phyloP scores from a whole-genome alignment of 2,797 vertebrate genomes.

The Leptodactylus fallax region DNA sequence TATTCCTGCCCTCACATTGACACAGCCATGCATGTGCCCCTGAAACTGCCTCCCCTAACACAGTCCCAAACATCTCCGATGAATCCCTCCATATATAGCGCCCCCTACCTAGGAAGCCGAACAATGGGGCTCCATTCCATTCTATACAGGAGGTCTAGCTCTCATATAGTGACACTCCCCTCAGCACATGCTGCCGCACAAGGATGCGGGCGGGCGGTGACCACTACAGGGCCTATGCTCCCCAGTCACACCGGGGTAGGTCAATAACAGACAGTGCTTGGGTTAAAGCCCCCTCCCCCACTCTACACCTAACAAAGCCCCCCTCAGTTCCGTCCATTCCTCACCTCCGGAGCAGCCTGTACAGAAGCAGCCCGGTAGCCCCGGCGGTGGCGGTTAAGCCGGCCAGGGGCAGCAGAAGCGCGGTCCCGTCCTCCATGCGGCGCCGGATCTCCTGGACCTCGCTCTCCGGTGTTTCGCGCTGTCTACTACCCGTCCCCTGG shows the following conservation, averaged over 20 bases:
- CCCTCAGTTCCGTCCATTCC: background rate
- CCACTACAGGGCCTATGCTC: background rate
- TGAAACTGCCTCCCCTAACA: too few relatives aligned
- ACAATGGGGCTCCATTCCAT: too few relatives aligned
- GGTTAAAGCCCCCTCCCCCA: background rate
- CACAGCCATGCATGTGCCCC: too few relatives aligned
- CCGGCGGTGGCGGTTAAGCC: slow-evolving; percentile 84
- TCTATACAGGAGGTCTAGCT: too few relatives aligned
- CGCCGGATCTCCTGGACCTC: background rate
- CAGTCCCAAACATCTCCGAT: too few relatives aligned
- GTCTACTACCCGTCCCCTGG: background rate
- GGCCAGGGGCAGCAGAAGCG: slow-evolving; percentile 79
- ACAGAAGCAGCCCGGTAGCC: slow-evolving; percentile 85
- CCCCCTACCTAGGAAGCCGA: too few relatives aligned
- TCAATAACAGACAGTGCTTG: background rate
- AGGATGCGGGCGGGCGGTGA: background rate
- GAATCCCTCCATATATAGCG: too few relatives aligned
- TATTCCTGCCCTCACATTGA: too few relatives aligned
- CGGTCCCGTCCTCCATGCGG: slow-evolving; percentile 80
- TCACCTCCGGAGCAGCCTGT: slow-evolving; percentile 86
- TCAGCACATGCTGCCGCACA: background rate
- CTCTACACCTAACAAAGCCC: background rate
- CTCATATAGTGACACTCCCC: background rate
- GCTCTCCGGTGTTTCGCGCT: background rate
- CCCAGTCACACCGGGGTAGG: background rate